Conservation (phyloP, 1,140 invertebrate species). For the Mamestra configurata region DNA sequence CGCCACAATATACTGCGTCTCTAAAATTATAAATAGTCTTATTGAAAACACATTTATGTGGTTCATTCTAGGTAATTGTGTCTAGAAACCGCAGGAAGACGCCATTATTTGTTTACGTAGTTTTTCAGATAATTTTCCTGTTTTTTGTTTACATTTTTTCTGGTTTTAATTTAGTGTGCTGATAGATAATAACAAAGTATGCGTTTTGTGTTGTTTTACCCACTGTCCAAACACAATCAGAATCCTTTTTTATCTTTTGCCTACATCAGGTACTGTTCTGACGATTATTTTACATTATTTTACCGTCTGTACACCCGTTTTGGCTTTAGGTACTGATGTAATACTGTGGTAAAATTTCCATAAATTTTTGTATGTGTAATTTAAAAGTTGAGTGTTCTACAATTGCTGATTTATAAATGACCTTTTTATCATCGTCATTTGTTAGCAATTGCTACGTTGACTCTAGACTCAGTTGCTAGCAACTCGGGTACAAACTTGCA, state of each 20-base stretch:
- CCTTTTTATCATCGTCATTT: constrained; percentile 7
- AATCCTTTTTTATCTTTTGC: not conserved
- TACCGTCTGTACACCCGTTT: no score
- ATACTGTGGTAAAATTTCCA: not conserved
- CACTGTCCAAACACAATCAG: not conserved
- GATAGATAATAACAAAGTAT: not conserved
- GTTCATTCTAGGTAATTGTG: not conserved
- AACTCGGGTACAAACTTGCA: not conserved
- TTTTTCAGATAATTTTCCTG: constrained; percentile 30
- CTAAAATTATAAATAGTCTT: constrained; percentile 41
- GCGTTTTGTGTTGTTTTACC: not conserved
- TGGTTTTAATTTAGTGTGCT: not conserved
- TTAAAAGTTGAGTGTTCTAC: not conserved
- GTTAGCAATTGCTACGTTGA: constrained; percentile 2
- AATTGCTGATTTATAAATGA: constrained; percentile 12
- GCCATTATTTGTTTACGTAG: not conserved
- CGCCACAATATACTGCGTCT: constrained; percentile 29
- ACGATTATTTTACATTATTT: no score
- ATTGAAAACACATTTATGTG: constrained; percentile 49
- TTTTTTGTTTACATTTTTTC: constrained; percentile 33
- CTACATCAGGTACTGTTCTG: no score
- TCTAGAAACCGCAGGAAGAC: constrained; percentile 2
- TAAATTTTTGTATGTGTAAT: not conserved
- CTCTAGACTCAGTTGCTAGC: no score
- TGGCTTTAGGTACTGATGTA: no score